phyloP scores from a whole-genome alignment of 2,113 vertebrate species.

The Tupaia chinensis region DNA sequence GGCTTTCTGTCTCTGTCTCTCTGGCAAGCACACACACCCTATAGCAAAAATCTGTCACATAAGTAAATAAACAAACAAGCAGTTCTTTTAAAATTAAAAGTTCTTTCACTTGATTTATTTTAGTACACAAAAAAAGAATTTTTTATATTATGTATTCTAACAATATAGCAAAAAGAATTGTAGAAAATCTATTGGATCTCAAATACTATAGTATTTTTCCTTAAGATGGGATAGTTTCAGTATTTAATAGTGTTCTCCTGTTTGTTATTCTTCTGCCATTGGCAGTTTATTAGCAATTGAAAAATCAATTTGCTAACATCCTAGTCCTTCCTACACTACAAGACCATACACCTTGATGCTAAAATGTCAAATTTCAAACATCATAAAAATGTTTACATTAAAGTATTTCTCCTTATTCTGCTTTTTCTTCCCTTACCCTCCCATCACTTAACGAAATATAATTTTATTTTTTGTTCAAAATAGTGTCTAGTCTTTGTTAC shows the following conservation, averaged over 20 bases:
- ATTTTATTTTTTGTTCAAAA: neutral
- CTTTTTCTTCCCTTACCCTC: neutral
- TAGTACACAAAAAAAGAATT: neutral
- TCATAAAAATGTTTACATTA: neutral
- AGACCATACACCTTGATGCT: neutral
- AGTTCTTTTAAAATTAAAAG: conserved; percentile 36
- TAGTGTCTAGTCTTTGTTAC: neutral
- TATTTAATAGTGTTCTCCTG: conserved; percentile 18
- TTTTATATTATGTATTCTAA: conserved; percentile 10
- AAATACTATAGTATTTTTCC: conserved; percentile 13
- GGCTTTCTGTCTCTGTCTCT: too few relatives aligned
- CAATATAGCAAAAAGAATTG: conserved; percentile 7
- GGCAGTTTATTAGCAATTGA: neutral
- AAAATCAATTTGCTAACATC: conserved; percentile 23
- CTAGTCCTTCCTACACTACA: neutral
- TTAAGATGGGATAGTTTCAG: neutral
- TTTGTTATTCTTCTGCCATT: neutral
- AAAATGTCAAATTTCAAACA: neutral
- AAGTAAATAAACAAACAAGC: too few relatives aligned
- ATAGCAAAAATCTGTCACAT: too few relatives aligned
- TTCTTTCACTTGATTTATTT: conserved; percentile 16
- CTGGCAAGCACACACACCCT: too few relatives aligned
- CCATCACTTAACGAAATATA: neutral
- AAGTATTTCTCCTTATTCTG: neutral
- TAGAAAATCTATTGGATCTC: neutral